A percentile compares a stretch with the other conserved stretches of the same genome.
Conservation (phyloP, 2,888 invertebrate species). For the Theodoxus fluviatilis region DNA sequence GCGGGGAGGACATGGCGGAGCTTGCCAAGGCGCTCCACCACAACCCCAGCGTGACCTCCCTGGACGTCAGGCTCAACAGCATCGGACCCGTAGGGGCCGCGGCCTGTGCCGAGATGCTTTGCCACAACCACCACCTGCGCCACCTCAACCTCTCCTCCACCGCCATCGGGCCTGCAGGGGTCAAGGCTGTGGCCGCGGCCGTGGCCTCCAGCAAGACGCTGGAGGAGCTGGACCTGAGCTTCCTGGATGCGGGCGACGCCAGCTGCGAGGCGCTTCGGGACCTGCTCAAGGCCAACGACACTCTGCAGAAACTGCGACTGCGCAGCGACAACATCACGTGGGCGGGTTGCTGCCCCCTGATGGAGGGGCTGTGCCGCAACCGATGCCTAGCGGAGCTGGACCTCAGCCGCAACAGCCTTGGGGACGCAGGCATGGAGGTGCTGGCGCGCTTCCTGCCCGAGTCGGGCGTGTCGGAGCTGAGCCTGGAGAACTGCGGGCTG, state of each 20-base stretch:
- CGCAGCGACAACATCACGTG: constrained; percentile 55
- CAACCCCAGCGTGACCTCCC: constrained; percentile 44
- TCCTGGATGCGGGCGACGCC: constrained; percentile 56
- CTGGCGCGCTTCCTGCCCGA: constrained; percentile 54
- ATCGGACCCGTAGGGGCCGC: constrained; percentile 53
- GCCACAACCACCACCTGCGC: constrained; percentile 45
- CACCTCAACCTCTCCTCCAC: constrained; percentile 58
- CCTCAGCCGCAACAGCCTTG: constrained; percentile 58
- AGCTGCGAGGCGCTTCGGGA: constrained; percentile 53
- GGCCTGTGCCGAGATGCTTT: constrained; percentile 47
- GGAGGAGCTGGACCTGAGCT: constrained; percentile 60
- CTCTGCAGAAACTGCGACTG: constrained; percentile 53
- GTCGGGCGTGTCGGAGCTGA: constrained; percentile 51
- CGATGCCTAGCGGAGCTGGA: constrained; percentile 53
- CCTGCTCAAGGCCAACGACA: constrained; percentile 48
- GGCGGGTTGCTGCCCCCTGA: constrained; percentile 54
- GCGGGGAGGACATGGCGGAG: constrained; percentile 45
- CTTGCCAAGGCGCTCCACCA: constrained; percentile 45
- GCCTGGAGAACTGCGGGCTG: constrained; percentile 60
- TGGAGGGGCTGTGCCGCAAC: constrained; percentile 53
- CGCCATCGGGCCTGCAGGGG: constrained; percentile 50
- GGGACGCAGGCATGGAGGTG: constrained; percentile 50
- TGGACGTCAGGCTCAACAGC: constrained; percentile 58
- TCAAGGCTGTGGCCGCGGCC: constrained; percentile 44
- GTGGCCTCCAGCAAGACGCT: constrained; percentile 45